Evolutionary conservation across 2,888 invertebrate species (phyloP).

Genomic region (Eupeodes latifasciatus): DNA sequence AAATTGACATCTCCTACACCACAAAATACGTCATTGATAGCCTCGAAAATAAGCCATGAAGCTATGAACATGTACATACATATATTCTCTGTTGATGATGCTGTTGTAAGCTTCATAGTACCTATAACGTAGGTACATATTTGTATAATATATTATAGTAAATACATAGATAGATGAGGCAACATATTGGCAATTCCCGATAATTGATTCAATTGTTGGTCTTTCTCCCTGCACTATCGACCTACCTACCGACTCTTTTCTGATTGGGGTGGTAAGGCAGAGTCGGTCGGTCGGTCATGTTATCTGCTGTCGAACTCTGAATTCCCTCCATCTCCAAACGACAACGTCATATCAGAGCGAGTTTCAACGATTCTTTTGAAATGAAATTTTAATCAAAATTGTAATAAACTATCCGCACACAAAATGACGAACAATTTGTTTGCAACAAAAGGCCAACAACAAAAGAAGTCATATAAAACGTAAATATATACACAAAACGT

Average conservation of each 20-base stretch:
- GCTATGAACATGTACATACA: neutral
- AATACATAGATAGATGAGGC: neutral
- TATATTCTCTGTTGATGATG: neutral
- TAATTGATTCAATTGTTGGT: constrained; percentile 69
- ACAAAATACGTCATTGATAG: constrained; percentile 54
- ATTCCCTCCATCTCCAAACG: neutral
- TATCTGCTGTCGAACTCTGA: neutral
- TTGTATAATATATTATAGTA: too few species aligned
- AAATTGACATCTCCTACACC: constrained; percentile 56
- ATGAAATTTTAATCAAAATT: constrained; percentile 70
- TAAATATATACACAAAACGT: neutral
- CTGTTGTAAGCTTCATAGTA: neutral
- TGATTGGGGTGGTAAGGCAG: too few species aligned
- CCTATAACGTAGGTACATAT: neutral
- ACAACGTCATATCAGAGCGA: constrained; percentile 2
- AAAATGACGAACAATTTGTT: constrained; percentile 2
- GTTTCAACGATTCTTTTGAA: constrained; percentile 28
- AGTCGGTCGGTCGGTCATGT: neutral
- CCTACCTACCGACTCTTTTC: neutral
- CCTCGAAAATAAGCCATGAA: constrained; percentile 47
- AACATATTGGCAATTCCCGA: constrained; percentile 55
- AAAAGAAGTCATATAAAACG: constrained; percentile 7
- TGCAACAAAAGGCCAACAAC: neutral
- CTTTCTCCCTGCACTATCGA: neutral
- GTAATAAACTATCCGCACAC: constrained; percentile 56